Conservation (phyloP, 92 coral and sea anemone genomes). For the Porites evermanni region DNA sequence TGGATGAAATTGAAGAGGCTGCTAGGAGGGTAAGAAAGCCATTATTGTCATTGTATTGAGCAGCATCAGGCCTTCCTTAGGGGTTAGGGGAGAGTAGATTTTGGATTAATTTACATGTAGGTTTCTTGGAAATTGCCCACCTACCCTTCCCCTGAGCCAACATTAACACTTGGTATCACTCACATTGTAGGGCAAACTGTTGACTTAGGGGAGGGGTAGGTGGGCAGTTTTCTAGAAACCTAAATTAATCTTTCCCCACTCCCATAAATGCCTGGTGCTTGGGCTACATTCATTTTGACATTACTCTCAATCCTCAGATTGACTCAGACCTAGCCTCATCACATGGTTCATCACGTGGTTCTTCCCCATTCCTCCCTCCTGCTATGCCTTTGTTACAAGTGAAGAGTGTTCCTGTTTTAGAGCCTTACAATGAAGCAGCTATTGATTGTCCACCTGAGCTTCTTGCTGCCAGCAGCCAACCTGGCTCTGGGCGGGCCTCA, state of each 20-base stretch:
- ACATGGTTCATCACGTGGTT: conserved; percentile 87
- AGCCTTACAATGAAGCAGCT: conserved; percentile 80
- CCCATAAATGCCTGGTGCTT: too few relatives aligned
- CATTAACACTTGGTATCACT: too few relatives aligned
- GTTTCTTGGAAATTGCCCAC: too few relatives aligned
- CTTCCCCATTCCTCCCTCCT: conserved; percentile 97
- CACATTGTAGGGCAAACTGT: too few relatives aligned
- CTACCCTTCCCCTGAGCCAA: too few relatives aligned
- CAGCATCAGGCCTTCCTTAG: too few relatives aligned
- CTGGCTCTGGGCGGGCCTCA: conserved; percentile 56
- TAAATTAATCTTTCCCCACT: too few relatives aligned
- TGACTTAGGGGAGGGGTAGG: too few relatives aligned
- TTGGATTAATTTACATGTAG: too few relatives aligned
- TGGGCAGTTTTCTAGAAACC: too few relatives aligned
- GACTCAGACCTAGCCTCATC: conserved; percentile 92
- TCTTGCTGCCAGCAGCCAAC: conserved; percentile 43
- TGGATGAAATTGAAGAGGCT: conserved; percentile 88
- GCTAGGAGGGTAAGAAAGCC: conserved; percentile 77
- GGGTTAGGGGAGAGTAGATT: too few relatives aligned
- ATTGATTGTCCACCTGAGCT: conserved; percentile 82
- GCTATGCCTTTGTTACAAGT: conserved; percentile 91
- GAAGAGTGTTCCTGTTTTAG: conserved; percentile 73
- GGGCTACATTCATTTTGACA: background rate
- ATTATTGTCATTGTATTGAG: too few relatives aligned
- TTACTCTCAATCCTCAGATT: conserved; percentile 51